phyloP scores from a whole-genome alignment of 2,113 vertebrate species.

The Onychostruthus taczanowskii region DNA sequence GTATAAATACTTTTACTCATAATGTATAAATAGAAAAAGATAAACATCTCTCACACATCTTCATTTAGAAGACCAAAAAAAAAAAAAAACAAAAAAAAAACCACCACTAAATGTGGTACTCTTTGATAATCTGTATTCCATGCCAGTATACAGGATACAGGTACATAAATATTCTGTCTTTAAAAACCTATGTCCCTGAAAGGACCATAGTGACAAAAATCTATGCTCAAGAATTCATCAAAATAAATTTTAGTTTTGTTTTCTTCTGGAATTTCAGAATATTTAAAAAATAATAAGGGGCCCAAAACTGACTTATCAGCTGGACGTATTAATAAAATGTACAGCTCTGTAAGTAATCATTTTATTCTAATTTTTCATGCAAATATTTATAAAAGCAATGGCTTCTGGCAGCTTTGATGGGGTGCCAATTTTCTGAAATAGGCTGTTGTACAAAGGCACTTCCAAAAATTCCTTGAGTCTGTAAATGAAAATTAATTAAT shows the following conservation, averaged over 20 bases:
- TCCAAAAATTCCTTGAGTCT: background rate
- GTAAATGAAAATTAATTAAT: conserved; percentile 28
- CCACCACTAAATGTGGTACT: background rate
- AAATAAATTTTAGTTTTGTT: background rate
- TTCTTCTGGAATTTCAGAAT: background rate
- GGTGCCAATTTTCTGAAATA: background rate
- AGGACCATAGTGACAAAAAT: background rate
- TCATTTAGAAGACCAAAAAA: background rate
- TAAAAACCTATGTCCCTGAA: background rate
- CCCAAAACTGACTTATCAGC: background rate
- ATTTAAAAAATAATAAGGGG: background rate
- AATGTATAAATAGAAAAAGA: background rate
- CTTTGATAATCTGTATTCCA: background rate
- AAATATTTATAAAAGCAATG: background rate
- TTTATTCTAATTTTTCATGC: background rate
- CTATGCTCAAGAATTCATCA: background rate
- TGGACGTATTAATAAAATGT: background rate
- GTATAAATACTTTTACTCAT: background rate
- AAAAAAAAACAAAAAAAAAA: background rate
- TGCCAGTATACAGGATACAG: background rate
- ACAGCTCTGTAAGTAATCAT: background rate
- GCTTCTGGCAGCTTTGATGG: background rate
- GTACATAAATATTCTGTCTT: background rate
- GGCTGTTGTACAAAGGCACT: background rate
- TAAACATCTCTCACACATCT: background rate